These are phyloP conservation scores for Drosophila silvestris DNA, from an alignment of 2,888 invertebrate genomes.

Conservation along the genomic window DNA sequence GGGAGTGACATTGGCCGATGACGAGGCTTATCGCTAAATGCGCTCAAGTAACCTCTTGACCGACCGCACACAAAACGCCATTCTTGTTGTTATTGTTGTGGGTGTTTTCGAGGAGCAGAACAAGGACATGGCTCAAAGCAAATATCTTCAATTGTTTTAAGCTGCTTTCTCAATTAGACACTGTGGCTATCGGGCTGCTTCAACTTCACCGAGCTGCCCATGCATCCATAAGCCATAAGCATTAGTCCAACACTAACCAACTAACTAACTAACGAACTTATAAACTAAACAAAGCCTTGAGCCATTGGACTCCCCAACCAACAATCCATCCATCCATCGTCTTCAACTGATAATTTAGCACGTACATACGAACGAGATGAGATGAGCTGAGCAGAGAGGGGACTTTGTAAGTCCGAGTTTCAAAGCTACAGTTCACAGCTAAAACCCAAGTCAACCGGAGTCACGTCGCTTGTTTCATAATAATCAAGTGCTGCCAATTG, in stretches of 20 bases:
- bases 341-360: slow-evolving; percentile 69
- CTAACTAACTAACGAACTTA: slow-evolving; percentile 75
- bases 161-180: slow-evolving; percentile 70
- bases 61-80: slow-evolving; percentile 22
- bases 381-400: not conserved
- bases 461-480: slow-evolving; percentile 73
- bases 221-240: slow-evolving; percentile 17
- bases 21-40: slow-evolving; percentile 61
- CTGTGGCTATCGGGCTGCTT: slow-evolving; percentile 48
- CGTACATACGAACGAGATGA: slow-evolving; percentile 35
- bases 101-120: slow-evolving; percentile 8
- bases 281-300: slow-evolving; percentile 72
- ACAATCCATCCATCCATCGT: not conserved
- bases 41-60: slow-evolving; percentile 57
- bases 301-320: slow-evolving; percentile 26
- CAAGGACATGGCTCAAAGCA: slow-evolving; percentile 51
- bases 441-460: slow-evolving; percentile 12
- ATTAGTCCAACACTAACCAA: slow-evolving; percentile 17
- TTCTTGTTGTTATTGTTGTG: slow-evolving; percentile 23
- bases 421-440: not conserved
- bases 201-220: slow-evolving; percentile 43
- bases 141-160: slow-evolving; percentile 73
- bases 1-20: not conserved
- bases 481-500: slow-evolving; percentile 73
- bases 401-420: slow-evolving; percentile 4